Percentiles rank a stretch among this genome's conserved stretches.
Conservation (phyloP, 2,113 vertebrate genomes). For the Xiphophorus hellerii region DNA sequence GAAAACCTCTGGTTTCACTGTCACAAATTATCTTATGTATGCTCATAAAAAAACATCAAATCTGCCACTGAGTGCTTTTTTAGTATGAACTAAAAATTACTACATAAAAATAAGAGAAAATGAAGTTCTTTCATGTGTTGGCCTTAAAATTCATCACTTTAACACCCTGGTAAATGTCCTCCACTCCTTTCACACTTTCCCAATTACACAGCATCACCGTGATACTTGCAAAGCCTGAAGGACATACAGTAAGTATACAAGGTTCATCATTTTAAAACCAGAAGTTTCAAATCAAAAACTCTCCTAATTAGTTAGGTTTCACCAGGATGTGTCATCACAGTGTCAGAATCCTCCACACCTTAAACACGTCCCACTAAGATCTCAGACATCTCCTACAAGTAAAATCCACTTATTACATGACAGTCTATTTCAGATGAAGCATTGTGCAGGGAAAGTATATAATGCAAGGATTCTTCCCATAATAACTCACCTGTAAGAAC, state of each 20-base stretch:
- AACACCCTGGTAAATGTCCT: neutral
- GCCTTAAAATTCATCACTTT: constrained; percentile 29
- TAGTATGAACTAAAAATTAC: neutral
- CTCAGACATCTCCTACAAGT: constrained; percentile 53
- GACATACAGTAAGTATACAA: constrained; percentile 41
- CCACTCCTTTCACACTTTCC: constrained; percentile 7
- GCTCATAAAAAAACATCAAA: neutral
- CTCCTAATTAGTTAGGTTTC: constrained; percentile 67
- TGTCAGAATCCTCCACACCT: constrained; percentile 61
- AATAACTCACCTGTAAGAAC: constrained; percentile 41
- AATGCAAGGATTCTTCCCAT: constrained; percentile 15
- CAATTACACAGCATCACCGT: constrained; percentile 47
- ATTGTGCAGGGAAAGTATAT: constrained; percentile 28
- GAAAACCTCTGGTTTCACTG: neutral
- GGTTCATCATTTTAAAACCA: constrained; percentile 41
- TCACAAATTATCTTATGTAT: neutral
- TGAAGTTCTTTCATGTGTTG: constrained; percentile 18
- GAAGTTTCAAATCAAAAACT: constrained; percentile 53
- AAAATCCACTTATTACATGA: constrained; percentile 56
- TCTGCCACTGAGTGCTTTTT: neutral
- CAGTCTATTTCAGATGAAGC: constrained; percentile 50
- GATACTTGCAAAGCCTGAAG: constrained; percentile 30
- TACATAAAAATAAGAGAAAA: constrained; percentile 7
- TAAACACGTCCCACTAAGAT: constrained; percentile 39
- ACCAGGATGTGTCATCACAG: constrained; percentile 49